Base-by-base conservation (phyloP, 2,888 invertebrate species). In the Abrostola tripartita region DNA sequence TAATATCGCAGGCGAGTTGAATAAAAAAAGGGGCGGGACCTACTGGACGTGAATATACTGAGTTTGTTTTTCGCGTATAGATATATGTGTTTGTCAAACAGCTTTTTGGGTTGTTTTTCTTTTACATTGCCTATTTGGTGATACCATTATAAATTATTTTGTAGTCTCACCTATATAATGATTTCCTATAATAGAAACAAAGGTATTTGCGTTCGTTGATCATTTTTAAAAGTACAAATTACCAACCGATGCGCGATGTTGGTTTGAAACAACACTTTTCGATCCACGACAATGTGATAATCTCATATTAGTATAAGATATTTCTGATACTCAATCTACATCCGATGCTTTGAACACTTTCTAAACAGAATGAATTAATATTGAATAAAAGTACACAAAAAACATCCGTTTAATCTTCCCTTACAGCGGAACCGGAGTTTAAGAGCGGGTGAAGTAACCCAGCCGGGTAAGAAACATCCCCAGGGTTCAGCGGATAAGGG, bases 401-500 rank as follows among this genome's bases (percentile, higher is more conserved):
- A 63, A 24, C 56, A 61, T 49, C 50, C 38, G 11, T 42, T 42
- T 61, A 68, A 73, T 75, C 62, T 52, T 44, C 24, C 65, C 57
- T 68, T 49, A 9, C 52, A 60, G 42, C 62, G 41, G 57, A 68
- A 70, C 64, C 37, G 36, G 63, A 56, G 62, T 70, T 60, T 68
- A 41, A 61, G 62, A 63, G 52, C 54, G 42, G 60, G 47, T 52
- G 68, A 74, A 72, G 73, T 65, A 60, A 63, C 51, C 53, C 74
- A 52, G 61, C 11, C 35, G 37, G 52, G 65, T 55, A 50, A 54
- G 53, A 24, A 67, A 68, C 57, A 55, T 61, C 53, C 71, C 52
- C 40, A 44, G 55, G 59, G 61, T 71, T 71, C 53, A 67, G 68
- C 65, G 71, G 65, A 56, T 61, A 68, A 57, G 65, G 60, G 63